Conservation (phyloP, 2,888 invertebrate species). For the Cancer borealis region DNA sequence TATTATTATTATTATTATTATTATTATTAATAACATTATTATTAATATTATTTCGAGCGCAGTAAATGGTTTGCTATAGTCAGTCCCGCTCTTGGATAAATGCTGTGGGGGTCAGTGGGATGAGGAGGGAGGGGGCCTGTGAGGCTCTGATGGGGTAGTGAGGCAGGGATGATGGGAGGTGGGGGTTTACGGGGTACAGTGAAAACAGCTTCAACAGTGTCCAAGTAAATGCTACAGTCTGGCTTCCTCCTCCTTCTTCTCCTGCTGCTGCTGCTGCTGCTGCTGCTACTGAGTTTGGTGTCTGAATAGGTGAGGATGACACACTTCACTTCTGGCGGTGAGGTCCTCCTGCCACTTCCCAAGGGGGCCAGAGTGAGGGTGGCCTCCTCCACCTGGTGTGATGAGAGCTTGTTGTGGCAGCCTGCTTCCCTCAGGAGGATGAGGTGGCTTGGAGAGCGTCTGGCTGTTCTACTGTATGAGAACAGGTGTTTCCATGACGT, state of each 20-base stretch:
- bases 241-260: conserved; percentile 41
- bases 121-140: not conserved
- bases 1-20: conserved; percentile 57
- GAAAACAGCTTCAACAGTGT: conserved; percentile 45
- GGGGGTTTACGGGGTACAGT: conserved; percentile 22
- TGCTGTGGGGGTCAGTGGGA: conserved; percentile 5
- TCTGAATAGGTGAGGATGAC: conserved; percentile 38
- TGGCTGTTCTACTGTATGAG: not conserved
- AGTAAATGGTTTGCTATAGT: conserved; percentile 49
- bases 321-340: not conserved
- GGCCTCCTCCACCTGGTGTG: not conserved
- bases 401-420: conserved; percentile 23
- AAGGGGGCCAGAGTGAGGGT: not conserved
- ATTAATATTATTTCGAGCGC: conserved; percentile 39
- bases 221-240: conserved; percentile 43
- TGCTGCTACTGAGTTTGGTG: conserved; percentile 29
- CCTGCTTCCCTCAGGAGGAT: conserved; percentile 38
- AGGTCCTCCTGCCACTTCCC: conserved; percentile 9
- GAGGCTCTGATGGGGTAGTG: conserved; percentile 20
- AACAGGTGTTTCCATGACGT: conserved; percentile 23
- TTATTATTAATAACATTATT: conserved; percentile 33
- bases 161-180: conserved; percentile 39
- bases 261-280: conserved; percentile 30
- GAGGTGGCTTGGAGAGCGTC: conserved; percentile 7
- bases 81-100: conserved; percentile 30